Evolutionary conservation across 2,113 vertebrate species (phyloP).

Genomic region (Leptocoma aspasia): DNA sequence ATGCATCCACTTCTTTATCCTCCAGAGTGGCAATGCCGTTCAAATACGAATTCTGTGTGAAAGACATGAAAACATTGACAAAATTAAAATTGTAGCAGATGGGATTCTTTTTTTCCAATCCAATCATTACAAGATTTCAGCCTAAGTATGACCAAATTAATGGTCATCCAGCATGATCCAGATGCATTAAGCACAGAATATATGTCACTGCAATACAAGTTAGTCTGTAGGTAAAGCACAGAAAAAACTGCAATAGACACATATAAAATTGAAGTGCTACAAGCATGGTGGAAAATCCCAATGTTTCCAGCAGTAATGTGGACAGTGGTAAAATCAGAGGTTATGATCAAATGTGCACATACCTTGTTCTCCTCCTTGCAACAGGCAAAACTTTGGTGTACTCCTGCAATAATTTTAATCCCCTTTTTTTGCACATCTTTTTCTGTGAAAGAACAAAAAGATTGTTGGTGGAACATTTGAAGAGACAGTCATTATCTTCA

Average conservation of each 20-base stretch:
- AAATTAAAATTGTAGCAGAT: not conserved
- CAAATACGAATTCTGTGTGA: not conserved
- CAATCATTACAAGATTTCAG: not conserved
- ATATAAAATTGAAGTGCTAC: not conserved
- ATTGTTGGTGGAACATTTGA: not conserved
- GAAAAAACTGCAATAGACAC: not conserved
- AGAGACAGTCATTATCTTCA: not conserved
- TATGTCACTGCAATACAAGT: not conserved
- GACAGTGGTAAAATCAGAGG: not conserved
- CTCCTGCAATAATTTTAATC: not conserved
- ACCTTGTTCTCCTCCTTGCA: constrained; percentile 1
- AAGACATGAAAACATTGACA: not conserved
- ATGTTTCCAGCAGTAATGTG: not conserved
- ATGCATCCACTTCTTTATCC: not conserved
- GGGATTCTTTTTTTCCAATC: not conserved
- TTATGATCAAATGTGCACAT: not conserved
- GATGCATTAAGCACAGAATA: not conserved
- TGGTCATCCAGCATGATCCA: not conserved
- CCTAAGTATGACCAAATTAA: not conserved
- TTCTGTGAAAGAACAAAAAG: not conserved
- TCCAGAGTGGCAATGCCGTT: constrained; percentile 17
- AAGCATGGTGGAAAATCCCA: not conserved
- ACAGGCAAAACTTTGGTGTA: not conserved
- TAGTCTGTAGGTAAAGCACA: not conserved
- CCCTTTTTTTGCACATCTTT: not conserved